Evolutionary conservation across 2,888 invertebrate genomes (phyloP).

Genomic region (Herminia tarsipennalis): DNA sequence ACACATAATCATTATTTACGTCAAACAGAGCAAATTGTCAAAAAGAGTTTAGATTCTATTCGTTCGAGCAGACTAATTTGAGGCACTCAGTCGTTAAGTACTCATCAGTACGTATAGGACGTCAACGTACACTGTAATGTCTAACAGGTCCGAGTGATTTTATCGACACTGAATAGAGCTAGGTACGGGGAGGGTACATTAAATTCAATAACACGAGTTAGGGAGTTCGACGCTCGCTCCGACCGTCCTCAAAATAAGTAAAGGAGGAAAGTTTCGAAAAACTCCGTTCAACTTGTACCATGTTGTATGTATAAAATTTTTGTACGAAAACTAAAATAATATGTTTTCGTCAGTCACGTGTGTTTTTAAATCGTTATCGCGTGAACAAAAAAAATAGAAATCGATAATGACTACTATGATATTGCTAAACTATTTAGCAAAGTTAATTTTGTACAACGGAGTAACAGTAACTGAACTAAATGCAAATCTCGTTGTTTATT

Average conservation of each 20-base stretch:
- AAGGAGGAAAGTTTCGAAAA: constrained; percentile 80
- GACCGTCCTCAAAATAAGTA: constrained; percentile 84
- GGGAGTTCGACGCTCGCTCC: constrained; percentile 81
- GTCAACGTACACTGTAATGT: constrained; percentile 45
- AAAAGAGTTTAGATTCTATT: constrained; percentile 29
- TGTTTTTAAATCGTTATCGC: not conserved
- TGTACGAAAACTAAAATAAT: constrained; percentile 63
- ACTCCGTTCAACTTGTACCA: constrained; percentile 74
- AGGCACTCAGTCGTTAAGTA: constrained; percentile 32
- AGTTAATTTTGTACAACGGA: too few relatives aligned
- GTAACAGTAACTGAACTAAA: too few relatives aligned
- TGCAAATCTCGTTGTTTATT: too few relatives aligned
- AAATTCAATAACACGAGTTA: constrained; percentile 85
- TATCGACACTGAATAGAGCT: constrained; percentile 73
- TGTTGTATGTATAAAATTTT: constrained; percentile 71
- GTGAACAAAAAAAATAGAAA: not conserved
- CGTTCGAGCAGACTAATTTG: constrained; percentile 33
- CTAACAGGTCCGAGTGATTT: constrained; percentile 68
- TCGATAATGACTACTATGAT: constrained; percentile 11
- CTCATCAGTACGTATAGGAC: constrained; percentile 17
- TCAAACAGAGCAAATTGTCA: constrained; percentile 47
- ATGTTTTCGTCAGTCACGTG: constrained; percentile 25
- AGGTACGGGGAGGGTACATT: constrained; percentile 78
- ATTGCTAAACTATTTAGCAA: too few relatives aligned
- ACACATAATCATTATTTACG: constrained; percentile 35